Percentiles rank a stretch among this genome's conserved stretches.
Conservation (phyloP, 2,113 vertebrate species). For the Stegostoma tigrinum region DNA sequence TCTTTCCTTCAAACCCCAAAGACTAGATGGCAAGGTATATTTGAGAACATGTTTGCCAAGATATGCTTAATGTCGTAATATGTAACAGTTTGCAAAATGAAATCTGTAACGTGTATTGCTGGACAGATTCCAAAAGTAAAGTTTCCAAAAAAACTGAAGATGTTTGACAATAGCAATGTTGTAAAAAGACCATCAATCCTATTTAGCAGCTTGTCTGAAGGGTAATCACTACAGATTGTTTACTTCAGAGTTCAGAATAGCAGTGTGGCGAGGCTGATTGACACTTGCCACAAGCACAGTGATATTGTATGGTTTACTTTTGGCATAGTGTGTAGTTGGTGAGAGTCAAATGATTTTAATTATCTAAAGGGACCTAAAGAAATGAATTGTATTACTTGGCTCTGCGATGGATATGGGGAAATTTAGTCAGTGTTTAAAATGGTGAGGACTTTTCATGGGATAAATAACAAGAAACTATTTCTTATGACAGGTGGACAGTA, state of each 20-base stretch:
- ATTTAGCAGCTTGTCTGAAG: neutral
- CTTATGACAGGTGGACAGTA: neutral
- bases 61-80: neutral
- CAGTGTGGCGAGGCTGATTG: neutral
- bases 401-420: too few relatives aligned
- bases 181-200: neutral
- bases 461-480: neutral
- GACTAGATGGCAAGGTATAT: neutral
- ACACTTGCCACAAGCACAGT: too few relatives aligned
- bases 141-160: too few relatives aligned
- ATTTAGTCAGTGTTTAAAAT: neutral
- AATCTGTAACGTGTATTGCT: neutral
- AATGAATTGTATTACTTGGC: too few relatives aligned
- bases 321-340: too few relatives aligned
- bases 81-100: neutral
- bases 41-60: neutral
- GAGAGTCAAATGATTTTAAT: too few relatives aligned
- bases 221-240: neutral
- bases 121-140: too few relatives aligned
- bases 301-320: too few relatives aligned
- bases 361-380: too few relatives aligned
- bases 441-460: too few relatives aligned
- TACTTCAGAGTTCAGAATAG: too few relatives aligned
- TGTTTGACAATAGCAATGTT: too few relatives aligned
- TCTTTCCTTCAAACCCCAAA: neutral